Conservation (phyloP, 2,113 vertebrate genomes). For the Dasyornis broadbenti region DNA sequence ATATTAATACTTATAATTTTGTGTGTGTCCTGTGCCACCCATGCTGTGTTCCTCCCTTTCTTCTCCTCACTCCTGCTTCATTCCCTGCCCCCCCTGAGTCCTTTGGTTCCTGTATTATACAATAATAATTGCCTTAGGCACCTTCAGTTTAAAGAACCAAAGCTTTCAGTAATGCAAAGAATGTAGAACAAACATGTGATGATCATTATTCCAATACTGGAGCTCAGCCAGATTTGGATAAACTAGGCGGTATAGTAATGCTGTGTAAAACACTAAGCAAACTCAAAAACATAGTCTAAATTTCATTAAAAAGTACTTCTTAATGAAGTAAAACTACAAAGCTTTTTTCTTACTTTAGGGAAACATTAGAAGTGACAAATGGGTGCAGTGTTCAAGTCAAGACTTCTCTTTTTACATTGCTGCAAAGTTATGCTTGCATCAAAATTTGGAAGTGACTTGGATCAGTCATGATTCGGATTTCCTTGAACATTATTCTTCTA, state of each 20-base stretch:
- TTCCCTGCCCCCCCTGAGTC: fast-evolving
- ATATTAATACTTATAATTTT: not conserved
- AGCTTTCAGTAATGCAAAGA: not conserved
- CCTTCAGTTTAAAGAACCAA: not conserved
- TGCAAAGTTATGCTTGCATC: not conserved
- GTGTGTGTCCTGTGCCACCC: fast-evolving
- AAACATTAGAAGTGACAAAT: not conserved
- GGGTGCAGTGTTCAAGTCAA: not conserved
- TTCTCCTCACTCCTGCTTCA: fast-evolving
- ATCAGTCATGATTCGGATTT: not conserved
- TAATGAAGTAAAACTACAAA: not conserved
- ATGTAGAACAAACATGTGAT: not conserved
- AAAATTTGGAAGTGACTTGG: not conserved
- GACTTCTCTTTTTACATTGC: not conserved
- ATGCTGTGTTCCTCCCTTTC: not conserved
- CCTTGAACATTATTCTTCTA: not conserved
- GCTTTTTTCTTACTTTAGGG: not conserved
- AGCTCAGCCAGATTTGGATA: not conserved
- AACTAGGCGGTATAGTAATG: not conserved
- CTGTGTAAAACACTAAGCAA: not conserved
- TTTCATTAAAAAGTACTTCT: not conserved
- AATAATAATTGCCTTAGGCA: not conserved
- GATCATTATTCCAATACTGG: not conserved
- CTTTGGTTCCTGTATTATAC: not conserved
- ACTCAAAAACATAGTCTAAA: not conserved